Conservation (phyloP, 2,113 vertebrate species). For the Carassius auratus region DNA sequence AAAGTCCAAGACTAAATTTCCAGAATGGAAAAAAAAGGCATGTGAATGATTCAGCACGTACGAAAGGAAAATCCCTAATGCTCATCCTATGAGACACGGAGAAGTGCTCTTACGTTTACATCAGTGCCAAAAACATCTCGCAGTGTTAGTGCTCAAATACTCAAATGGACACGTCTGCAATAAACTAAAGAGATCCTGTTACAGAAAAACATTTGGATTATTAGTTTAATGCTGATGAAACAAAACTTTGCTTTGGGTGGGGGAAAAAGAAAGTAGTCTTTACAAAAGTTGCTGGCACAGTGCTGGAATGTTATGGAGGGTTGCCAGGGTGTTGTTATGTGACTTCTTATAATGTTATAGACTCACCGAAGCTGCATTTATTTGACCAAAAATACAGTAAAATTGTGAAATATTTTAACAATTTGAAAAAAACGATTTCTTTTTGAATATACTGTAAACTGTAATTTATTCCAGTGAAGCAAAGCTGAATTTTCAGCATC, state of each 20-base stretch:
- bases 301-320: background rate
- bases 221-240: slow-evolving; percentile 4
- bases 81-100: slow-evolving; percentile 46
- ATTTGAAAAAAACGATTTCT: too few species aligned
- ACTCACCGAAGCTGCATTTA: background rate
- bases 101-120: slow-evolving; percentile 31
- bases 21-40: background rate
- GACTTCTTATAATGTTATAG: too few species aligned
- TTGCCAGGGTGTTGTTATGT: too few species aligned
- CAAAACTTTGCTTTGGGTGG: slow-evolving; percentile 7
- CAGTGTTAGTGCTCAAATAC: background rate
- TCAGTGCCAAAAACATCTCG: slow-evolving; percentile 37
- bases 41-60: slow-evolving; percentile 46
- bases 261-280: background rate
- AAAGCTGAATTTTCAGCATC: too few species aligned
- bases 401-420: too few species aligned
- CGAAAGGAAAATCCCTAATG: slow-evolving; percentile 54
- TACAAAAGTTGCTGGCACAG: slow-evolving; percentile 13
- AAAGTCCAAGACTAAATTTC: background rate
- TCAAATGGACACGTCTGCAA: slow-evolving; percentile 14
- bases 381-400: background rate
- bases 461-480: too few species aligned
- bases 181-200: background rate
- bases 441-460: too few species aligned
- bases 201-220: background rate